These are phyloP conservation scores for Drosophila busckii DNA, from an alignment of 1,140 invertebrate species.

Conservation along the genomic window DNA sequence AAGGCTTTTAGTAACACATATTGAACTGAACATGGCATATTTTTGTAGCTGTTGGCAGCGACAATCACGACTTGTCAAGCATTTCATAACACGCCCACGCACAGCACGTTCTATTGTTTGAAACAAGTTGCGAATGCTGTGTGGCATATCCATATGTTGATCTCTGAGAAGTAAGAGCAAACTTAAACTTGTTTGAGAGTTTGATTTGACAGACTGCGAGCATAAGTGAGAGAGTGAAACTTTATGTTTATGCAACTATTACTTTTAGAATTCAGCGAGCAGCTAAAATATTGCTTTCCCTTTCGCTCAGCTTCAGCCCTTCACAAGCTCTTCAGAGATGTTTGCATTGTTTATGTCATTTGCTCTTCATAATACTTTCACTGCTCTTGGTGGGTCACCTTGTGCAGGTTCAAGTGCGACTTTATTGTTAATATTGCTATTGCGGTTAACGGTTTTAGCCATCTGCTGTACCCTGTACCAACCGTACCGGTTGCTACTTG, in stretches of 20 bases:
- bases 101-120: constrained; percentile 43
- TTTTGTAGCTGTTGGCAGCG: constrained; percentile 22
- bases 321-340: constrained; percentile 3
- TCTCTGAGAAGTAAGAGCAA: too few relatives aligned
- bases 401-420: constrained; percentile 57
- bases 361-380: constrained; percentile 49
- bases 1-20: constrained; percentile 35
- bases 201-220: too few relatives aligned
- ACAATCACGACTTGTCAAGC: constrained; percentile 59
- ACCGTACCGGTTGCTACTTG: constrained; percentile 33
- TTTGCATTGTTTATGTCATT: constrained; percentile 36
- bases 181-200: too few relatives aligned
- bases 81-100: constrained; percentile 48
- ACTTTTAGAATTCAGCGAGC: too few relatives aligned
- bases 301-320: not conserved
- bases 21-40: constrained; percentile 25
- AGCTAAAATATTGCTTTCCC: too few relatives aligned
- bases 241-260: too few relatives aligned
- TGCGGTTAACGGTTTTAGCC: constrained; percentile 11
- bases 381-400: constrained; percentile 53
- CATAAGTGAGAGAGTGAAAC: too few relatives aligned
- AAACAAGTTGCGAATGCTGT: constrained; percentile 18
- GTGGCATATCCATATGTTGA: constrained; percentile 18
- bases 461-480: constrained; percentile 10
- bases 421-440: constrained; percentile 19